Conservation (phyloP, 2,888 invertebrate genomes). For the Polymixis flavicincta region DNA sequence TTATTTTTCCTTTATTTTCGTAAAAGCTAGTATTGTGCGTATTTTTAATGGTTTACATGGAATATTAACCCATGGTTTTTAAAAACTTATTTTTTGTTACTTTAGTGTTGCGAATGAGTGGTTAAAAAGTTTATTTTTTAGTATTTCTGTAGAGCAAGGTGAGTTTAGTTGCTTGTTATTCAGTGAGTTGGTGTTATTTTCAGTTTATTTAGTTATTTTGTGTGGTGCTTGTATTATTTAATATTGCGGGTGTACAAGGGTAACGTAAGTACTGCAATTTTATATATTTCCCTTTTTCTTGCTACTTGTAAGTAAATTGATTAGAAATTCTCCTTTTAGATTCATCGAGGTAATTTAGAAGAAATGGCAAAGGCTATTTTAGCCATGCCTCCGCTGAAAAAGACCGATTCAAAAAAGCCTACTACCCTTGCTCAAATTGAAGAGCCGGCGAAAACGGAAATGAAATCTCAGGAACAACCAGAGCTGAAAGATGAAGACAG, state of each 20-base stretch:
- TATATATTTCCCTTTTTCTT: conserved; percentile 31
- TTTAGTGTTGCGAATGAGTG: conserved; percentile 62
- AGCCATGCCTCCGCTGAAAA: conserved; percentile 86
- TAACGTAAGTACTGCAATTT: conserved; percentile 61
- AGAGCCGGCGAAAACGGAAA: conserved; percentile 72
- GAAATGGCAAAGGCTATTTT: conserved; percentile 86
- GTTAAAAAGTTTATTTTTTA: conserved; percentile 42
- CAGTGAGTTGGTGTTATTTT: conserved; percentile 64
- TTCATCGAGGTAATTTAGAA: conserved; percentile 90
- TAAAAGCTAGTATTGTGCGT: conserved; percentile 40
- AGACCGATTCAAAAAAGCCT: conserved; percentile 78
- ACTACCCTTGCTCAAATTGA: conserved; percentile 74
- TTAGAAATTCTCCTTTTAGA: conserved; percentile 79
- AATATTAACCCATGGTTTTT: conserved; percentile 51
- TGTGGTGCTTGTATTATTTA: conserved; percentile 66
- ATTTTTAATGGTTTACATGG: conserved; percentile 47
- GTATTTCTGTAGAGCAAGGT: conserved; percentile 44
- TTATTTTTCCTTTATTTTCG: conserved; percentile 1
- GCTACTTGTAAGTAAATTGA: conserved; percentile 37
- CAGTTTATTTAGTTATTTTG: conserved; percentile 59
- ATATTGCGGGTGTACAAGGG: conserved; percentile 62
- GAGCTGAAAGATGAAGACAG: conserved; percentile 87
- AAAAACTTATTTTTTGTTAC: conserved; percentile 11
- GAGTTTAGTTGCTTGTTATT: conserved; percentile 57
- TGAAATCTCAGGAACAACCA: conserved; percentile 71